These are phyloP conservation scores for Turritopsis dohrnii DNA, from an alignment of 30 jellyfish, hydroid and myxozoan species.

Conservation along the genomic window DNA sequence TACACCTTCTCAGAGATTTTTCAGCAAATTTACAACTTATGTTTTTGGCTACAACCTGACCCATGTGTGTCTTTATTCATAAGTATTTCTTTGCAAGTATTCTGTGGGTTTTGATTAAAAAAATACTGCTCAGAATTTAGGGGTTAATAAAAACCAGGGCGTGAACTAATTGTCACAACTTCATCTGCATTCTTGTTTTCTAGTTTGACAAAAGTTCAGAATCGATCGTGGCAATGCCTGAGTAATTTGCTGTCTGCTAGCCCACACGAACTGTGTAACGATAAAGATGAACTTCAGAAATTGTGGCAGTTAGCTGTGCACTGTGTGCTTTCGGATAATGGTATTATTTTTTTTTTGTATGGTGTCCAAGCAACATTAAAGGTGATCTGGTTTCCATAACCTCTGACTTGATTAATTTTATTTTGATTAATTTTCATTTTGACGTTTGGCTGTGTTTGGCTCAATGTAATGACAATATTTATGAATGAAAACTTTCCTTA, in stretches of 20 bases:
- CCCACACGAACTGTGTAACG: conserved; percentile 2
- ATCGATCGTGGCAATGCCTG: conserved; percentile 31
- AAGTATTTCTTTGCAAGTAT: too few relatives aligned
- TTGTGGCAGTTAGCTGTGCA: conserved; percentile 9
- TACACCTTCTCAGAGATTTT: too few relatives aligned
- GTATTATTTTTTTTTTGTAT: too few relatives aligned
- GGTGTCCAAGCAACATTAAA: not conserved
- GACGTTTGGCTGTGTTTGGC: not conserved
- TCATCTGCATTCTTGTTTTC: not conserved
- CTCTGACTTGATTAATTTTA: too few relatives aligned
- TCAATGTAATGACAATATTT: not conserved
- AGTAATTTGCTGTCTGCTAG: conserved; percentile 21
- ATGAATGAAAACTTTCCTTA: too few relatives aligned
- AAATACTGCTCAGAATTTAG: not conserved
- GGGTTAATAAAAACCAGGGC: not conserved
- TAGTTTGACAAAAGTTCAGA: not conserved
- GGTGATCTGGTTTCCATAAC: not conserved
- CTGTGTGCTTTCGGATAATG: not conserved
- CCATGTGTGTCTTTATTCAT: too few relatives aligned
- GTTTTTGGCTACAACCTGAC: too few relatives aligned
- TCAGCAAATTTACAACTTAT: too few relatives aligned
- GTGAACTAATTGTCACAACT: not conserved
- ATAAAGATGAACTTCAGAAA: conserved; percentile 3
- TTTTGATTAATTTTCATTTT: too few relatives aligned
- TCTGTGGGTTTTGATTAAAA: not conserved